Evolutionary conservation across 2,113 vertebrate species (phyloP), one percentile per base, ranked within the genome.

Genomic region (Nothobranchius kuhntae): DNA sequence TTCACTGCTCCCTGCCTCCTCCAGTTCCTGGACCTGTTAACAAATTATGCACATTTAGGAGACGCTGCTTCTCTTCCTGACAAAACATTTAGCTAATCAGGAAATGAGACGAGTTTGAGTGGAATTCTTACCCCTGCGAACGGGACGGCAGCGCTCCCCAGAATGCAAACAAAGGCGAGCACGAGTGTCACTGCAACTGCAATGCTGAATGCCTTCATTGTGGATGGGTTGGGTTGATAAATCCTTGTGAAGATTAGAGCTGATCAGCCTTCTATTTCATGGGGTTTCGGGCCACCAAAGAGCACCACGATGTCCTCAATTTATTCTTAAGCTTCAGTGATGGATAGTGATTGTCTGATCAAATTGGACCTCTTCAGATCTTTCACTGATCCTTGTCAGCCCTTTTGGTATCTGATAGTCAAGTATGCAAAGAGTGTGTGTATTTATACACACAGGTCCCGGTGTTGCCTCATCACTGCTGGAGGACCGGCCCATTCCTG

Each of bases 171-270:
- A 79, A 92, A 92, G 73, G 83, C 77, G 9, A 92, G 70, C 85
- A 92, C 73, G 86, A 92, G 77, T 78, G 80, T 84, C 82, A 90
- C 87, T 83, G 85, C 88, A 85, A 89, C 86, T 80, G 84, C 83
- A 78, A 92, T 81, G 76, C 81, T 85, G 61, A 86, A 86, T 58
- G 81, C 76, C 86, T 91, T 94, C 93, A 93, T 94, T 80, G 78
- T 91, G 2, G 0, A 15, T 3, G 38, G n/a, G 36, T 78, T 56
- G 57, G 58, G 70, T 81, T 66, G 64, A 73, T 70, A 75, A 76
- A 71, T 64, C 71, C 55, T 69, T 68, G 30, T 46, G 42, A 67
- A 82, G 66, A 60, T 82, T 68, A 82, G 61, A 77, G 44, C 13
- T 48, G 73, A 72, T 51, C 1, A 65, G 58, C 83, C 68, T 73